phyloP scores from a whole-genome alignment of 2,113 vertebrate genomes.

The Hepsetus odoe region DNA sequence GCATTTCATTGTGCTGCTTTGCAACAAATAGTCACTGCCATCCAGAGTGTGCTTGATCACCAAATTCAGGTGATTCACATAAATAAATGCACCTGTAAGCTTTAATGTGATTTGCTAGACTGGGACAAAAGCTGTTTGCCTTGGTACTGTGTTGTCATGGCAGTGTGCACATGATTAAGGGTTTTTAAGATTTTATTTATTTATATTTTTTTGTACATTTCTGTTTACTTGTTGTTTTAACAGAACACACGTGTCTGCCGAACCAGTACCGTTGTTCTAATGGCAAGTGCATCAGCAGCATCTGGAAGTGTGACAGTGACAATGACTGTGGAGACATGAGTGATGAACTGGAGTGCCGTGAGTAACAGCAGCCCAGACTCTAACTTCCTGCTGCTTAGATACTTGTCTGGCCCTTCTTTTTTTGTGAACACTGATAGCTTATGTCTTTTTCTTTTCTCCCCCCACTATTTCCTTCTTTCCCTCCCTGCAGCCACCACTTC shows the following conservation, averaged over 20 bases:
- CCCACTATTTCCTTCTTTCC: neutral
- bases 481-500: constrained; percentile 81
- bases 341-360: constrained; percentile 93
- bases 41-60: too few species aligned
- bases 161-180: too few species aligned
- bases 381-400: neutral
- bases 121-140: too few species aligned
- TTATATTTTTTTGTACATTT: neutral
- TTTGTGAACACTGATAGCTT: neutral
- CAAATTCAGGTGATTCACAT: too few species aligned
- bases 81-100: too few species aligned
- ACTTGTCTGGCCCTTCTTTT: neutral
- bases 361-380: constrained; percentile 64
- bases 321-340: constrained; percentile 98
- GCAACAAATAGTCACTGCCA: too few species aligned
- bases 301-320: constrained; percentile 97
- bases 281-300: constrained; percentile 95
- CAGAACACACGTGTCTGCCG: constrained; percentile 85
- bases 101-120: too few species aligned
- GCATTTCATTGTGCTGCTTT: too few species aligned
- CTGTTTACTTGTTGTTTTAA: neutral
- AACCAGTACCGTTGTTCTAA: constrained; percentile 95
- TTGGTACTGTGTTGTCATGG: too few species aligned
- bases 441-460: neutral
- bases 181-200: neutral